Base-by-base conservation (phyloP, 2,888 invertebrate genomes). In the Perithous albicinctus region DNA sequence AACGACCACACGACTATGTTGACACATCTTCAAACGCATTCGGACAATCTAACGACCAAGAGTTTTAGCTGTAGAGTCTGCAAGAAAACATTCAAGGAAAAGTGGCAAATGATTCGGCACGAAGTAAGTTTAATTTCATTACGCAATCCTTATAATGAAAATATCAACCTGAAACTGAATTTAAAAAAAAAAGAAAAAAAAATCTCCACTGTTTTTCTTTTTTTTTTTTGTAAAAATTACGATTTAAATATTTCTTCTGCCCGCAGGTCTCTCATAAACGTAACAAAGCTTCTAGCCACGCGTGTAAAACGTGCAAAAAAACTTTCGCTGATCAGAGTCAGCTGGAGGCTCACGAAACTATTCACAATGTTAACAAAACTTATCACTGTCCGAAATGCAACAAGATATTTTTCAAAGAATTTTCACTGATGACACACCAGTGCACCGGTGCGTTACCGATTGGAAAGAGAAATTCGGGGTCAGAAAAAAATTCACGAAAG, bases 341-440 rank as follows among this genome's bases (percentile, higher is more conserved):
- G 26, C 86, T 86, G 8, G 88, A 88, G 73, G 41, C 80, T n/a
- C 91, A 91, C 78, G 87, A 89, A 61, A 88, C 89, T 43, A 87
- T 86, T 56, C 91, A 91, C 70, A 82, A 83, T 0, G 85, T 90
- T 3, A 87, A 88, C 56, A 90, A 88, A 83, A 89, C 91, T 54
- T 91, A 89, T 85, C 91, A 89, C 72, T 91, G 91, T 78, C 85
- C 88, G 18, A 89, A 89, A 48, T 91, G 91, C 81, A 91, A 91
- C 78, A 91, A 91, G 56, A 88, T 91, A 76, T 91, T 91, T 80
- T 91, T 91, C 84, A 91, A 91, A 85, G 90, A 90, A 80, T 87
- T 89, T 41, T 90, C 90, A 6, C 63, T 91, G 1, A 84, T 89
- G 64, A 86, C 89, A 2, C 91, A 91, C 75, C 87, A 89, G 66